Evolutionary conservation across 2,797 vertebrate genomes (phyloP).

Genomic region (Poeciliopsis infans): DNA sequence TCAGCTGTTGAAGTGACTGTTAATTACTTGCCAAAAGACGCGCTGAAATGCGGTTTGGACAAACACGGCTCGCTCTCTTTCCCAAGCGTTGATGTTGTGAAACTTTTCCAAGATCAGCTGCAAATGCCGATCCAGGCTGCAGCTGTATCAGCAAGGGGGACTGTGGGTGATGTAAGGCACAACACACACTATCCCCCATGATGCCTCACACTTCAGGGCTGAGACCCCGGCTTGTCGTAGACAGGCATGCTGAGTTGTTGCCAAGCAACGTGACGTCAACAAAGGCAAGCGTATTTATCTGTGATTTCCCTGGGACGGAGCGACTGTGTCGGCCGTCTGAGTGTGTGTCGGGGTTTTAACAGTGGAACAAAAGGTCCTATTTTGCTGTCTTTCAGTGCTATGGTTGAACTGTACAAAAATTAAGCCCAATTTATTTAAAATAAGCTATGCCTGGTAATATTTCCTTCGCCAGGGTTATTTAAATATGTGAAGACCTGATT

Average conservation of each 20-base stretch:
- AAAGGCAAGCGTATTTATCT: conserved; percentile 56
- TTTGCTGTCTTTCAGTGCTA: conserved; percentile 50
- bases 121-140: conserved; percentile 23
- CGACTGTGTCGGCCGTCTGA: conserved; percentile 15
- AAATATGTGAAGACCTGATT: conserved; percentile 3
- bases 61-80: conserved; percentile 19
- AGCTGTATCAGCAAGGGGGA: conserved; percentile 46
- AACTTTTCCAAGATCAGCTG: conserved; percentile 53
- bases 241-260: conserved; percentile 72
- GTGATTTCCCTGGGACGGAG: conserved; percentile 50
- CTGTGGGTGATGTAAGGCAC: conserved; percentile 68
- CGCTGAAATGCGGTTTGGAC: conserved; percentile 10
- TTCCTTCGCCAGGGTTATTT: conserved; percentile 13
- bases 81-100: conserved; percentile 23
- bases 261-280: conserved; percentile 77
- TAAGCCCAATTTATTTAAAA: conserved; percentile 40
- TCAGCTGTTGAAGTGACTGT: conserved; percentile 42
- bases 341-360: conserved; percentile 39
- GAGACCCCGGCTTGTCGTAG: conserved; percentile 69
- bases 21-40: conserved; percentile 56
- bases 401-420: conserved; percentile 59
- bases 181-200: conserved; percentile 64
- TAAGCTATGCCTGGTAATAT: conserved; percentile 22
- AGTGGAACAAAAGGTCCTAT: conserved; percentile 51
- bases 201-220: conserved; percentile 69